Base-by-base conservation (phyloP, 2,113 vertebrate species). In the Theropithecus gelada region DNA sequence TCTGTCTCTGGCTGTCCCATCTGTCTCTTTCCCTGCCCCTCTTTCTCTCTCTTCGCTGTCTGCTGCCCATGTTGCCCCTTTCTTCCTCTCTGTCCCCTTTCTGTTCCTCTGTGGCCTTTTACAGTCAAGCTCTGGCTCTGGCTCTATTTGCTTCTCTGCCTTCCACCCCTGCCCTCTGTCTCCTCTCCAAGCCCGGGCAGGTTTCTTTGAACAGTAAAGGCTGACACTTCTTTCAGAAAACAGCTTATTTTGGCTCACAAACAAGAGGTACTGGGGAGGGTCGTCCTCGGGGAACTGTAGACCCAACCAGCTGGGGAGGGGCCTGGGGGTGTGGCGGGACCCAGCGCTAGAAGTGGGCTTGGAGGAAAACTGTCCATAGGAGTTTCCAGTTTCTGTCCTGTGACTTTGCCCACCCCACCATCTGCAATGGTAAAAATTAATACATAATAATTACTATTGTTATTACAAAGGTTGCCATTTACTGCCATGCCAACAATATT, bases 41-140 rank as follows among this genome's bases (percentile, higher is more conserved):
- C 57, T 55, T 40, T 61, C 23, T 16, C 40, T 27, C 72, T 61
- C 70, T 20, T 38, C 57, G 45, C 8, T 30, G 40, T 38, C 43
- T 25, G 4, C 38, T 0, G 1, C 3, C 68, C 2, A 6, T 2
- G 27, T 64, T 30, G 5, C 23, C 1, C 27, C 48, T 92, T 45
- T 55, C 40, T 59, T 38, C 20, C 40, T 32, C 86, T 70, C 70
- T 72, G 9, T 4, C 32, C 48, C 32, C 6, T 30, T 68, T 32
- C 52, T 25, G 3, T 38, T 18, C 16, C 64, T 68, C 66, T 68
- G 32, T 1, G 14, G 35, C 25, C 64, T 23, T 57, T 18, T 22
- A 48, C 40, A 18, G 32, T 66, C 50, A 13, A 35, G 48, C 40
- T 50, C 43, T n/a, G 10, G n/a, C 52, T 75, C 75, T 64, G 30